Conservation (phyloP, 1,140 invertebrate species). For the Lethocerus indicus region DNA sequence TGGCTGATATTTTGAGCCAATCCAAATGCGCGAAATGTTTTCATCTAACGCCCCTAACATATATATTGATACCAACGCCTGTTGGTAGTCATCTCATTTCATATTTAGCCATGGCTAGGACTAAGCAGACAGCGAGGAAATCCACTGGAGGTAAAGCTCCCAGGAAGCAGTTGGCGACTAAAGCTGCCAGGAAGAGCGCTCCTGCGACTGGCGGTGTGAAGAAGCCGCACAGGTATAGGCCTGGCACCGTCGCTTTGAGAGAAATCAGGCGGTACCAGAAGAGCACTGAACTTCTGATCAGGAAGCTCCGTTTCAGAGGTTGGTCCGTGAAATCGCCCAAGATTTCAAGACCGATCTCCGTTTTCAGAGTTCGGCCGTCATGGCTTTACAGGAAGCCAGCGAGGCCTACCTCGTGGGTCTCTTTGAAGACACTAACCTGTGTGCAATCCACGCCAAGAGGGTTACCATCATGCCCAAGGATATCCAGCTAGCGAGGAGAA, state of each 20-base stretch:
- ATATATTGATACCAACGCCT: too few species aligned
- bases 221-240: conserved; percentile 58
- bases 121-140: conserved; percentile 76
- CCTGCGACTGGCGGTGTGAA: conserved; percentile 59
- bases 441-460: conserved; percentile 50
- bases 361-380: conserved; percentile 37
- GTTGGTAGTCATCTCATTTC: too few species aligned
- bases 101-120: conserved; percentile 53
- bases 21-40: too few species aligned
- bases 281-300: conserved; percentile 63
- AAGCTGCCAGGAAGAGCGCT: conserved; percentile 53
- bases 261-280: conserved; percentile 80
- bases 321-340: conserved; percentile 74
- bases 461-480: conserved; percentile 60
- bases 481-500: conserved; percentile 20
- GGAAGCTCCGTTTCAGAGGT: conserved; percentile 67
- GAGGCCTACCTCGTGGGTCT: conserved; percentile 49
- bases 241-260: conserved; percentile 68
- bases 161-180: conserved; percentile 71
- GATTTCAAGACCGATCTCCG: conserved; percentile 43
- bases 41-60: too few species aligned
- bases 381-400: conserved; percentile 41
- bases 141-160: conserved; percentile 74
- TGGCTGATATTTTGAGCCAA: too few species aligned
- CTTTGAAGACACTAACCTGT: conserved; percentile 52